Percentiles rank a stretch among this genome's conserved stretches.
Conservation (phyloP, 1,140 invertebrate species). For the Pemphigus obesinymphae region DNA sequence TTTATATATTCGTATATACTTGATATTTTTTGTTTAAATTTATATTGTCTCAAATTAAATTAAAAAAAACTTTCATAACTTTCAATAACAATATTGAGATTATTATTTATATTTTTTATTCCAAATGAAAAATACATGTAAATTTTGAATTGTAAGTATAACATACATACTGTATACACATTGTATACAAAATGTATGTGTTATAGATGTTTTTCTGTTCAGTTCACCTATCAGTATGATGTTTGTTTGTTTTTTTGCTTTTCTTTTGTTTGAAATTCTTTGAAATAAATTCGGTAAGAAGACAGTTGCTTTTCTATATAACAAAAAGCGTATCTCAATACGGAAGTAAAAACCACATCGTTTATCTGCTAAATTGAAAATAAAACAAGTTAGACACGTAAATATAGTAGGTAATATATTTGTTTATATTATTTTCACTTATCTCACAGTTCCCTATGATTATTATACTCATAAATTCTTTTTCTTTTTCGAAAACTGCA, state of each 20-base stretch:
- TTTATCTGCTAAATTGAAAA: background rate
- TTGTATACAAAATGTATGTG: background rate
- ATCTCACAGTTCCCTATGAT: no score
- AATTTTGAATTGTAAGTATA: background rate
- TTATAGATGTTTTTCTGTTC: background rate
- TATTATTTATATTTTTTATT: no score
- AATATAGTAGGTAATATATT: background rate
- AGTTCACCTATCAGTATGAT: background rate
- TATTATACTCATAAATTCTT: no score
- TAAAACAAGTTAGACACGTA: background rate
- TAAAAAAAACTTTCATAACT: no score
- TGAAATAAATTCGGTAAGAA: slow-evolving; percentile 2
- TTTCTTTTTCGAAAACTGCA: no score
- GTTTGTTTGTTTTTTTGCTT: background rate
- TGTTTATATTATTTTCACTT: background rate
- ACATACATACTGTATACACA: background rate
- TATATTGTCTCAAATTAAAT: no score
- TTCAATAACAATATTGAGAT: no score
- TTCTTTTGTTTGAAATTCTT: background rate
- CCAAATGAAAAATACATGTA: no score
- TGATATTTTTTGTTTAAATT: no score
- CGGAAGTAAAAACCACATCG: background rate
- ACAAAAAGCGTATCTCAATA: no score
- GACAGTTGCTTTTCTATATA: background rate
- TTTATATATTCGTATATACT: no score